Evolutionary conservation across 2,888 invertebrate species (phyloP).

Genomic region (Hyppa rectilinea): DNA sequence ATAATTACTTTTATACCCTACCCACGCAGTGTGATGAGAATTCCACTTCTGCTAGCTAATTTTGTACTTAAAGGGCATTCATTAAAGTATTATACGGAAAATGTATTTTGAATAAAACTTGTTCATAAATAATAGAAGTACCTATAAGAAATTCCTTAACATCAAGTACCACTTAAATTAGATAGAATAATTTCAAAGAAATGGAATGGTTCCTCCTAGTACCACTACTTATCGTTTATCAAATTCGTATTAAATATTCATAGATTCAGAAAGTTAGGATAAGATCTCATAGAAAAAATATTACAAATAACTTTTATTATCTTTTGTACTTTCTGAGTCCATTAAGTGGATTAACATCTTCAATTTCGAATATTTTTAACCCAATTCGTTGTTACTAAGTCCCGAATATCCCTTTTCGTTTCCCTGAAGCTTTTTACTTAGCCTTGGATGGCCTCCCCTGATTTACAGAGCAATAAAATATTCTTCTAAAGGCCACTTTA

Average conservation of each 20-base stretch:
- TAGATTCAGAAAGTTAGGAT: slow-evolving; percentile 20
- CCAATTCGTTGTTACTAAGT: background rate
- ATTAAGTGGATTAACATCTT: slow-evolving; percentile 9
- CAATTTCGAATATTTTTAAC: slow-evolving; percentile 1
- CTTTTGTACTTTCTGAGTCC: background rate
- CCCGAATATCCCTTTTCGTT: background rate
- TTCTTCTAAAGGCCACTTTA: slow-evolving; percentile 45
- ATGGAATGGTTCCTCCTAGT: slow-evolving; percentile 3
- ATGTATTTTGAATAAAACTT: background rate
- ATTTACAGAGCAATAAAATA: slow-evolving; percentile 47
- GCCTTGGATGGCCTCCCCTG: background rate
- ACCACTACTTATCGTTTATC: slow-evolving; percentile 6
- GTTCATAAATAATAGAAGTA: background rate
- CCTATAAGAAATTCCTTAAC: background rate
- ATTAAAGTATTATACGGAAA: background rate
- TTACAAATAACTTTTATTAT: background rate
- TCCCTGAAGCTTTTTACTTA: slow-evolving; percentile 8
- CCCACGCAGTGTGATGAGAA: background rate
- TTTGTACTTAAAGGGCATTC: background rate
- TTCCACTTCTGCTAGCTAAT: background rate
- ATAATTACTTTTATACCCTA: background rate
- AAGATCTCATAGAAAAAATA: slow-evolving; percentile 5
- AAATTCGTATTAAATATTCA: slow-evolving; percentile 31
- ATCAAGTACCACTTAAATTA: slow-evolving; percentile 10
- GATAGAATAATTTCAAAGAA: slow-evolving; percentile 5